Percentiles rank a stretch among this genome's conserved stretches.
Conservation (phyloP, 2,113 vertebrate species). For the Nycticorax nycticorax region DNA sequence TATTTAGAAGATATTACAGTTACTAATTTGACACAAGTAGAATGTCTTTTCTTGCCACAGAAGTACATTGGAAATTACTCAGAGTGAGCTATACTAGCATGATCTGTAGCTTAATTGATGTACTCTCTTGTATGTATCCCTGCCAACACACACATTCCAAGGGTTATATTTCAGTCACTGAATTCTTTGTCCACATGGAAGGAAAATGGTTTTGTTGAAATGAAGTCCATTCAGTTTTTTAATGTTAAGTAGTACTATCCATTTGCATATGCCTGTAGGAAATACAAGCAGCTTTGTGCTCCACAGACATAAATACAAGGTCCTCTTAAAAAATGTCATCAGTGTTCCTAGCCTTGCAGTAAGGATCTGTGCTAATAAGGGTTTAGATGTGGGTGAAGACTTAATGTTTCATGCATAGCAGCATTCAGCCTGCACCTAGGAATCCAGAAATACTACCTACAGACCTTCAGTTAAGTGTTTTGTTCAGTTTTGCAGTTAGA, state of each 20-base stretch:
- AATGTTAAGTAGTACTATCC: not conserved
- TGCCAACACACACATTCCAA: not conserved
- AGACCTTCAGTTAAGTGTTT: not conserved
- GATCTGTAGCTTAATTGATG: not conserved
- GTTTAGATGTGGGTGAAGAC: not conserved
- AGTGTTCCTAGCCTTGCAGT: not conserved
- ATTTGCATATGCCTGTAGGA: not conserved
- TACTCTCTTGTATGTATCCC: not conserved
- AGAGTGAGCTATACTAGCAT: not conserved
- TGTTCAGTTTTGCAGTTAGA: not conserved
- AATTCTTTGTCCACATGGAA: not conserved
- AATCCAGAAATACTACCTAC: not conserved
- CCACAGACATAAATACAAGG: not conserved
- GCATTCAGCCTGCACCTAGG: not conserved
- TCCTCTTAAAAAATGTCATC: not conserved
- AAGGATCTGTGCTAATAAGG: not conserved
- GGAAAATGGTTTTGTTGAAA: not conserved
- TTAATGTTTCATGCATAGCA: not conserved
- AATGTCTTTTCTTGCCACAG: not conserved
- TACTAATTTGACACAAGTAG: not conserved
- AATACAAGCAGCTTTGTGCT: not conserved
- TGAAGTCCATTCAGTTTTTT: not conserved
- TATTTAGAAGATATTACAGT: not conserved
- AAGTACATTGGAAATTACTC: not conserved
- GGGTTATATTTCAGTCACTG: not conserved